Percentiles rank a stretch among this genome's conserved stretches.
These are phyloP conservation scores for Diarsia rubi DNA, from an alignment of 2,888 invertebrate genomes.

Conservation along the genomic window DNA sequence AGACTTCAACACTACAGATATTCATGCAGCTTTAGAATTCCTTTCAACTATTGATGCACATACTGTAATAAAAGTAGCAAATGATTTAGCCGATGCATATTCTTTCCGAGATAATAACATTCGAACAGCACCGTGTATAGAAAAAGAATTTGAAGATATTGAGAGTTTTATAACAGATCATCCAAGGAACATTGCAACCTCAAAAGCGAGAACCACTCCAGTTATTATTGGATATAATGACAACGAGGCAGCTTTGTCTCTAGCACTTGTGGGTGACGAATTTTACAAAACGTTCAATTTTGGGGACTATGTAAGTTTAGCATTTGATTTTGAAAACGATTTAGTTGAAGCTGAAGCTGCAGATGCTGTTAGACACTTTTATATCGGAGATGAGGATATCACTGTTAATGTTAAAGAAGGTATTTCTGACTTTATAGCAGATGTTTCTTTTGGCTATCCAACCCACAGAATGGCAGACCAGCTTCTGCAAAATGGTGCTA, in stretches of 20 bases:
- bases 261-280: neutral
- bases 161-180: constrained; percentile 49
- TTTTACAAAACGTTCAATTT: constrained; percentile 17
- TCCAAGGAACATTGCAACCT: constrained; percentile 26
- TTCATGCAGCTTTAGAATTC: constrained; percentile 39
- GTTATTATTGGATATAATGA: constrained; percentile 50
- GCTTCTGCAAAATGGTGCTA: constrained; percentile 31
- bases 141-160: constrained; percentile 40
- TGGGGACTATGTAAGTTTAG: neutral
- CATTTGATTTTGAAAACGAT: constrained; percentile 34
- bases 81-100: constrained; percentile 9
- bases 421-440: constrained; percentile 33
- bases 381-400: constrained; percentile 47
- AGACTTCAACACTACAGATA: constrained; percentile 39
- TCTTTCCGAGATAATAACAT: neutral
- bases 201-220: constrained; percentile 29
- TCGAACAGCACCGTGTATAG: constrained; percentile 32
- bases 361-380: constrained; percentile 37
- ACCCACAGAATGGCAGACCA: constrained; percentile 30
- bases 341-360: constrained; percentile 26
- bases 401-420: constrained; percentile 10
- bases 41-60: constrained; percentile 37
- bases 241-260: constrained; percentile 26
- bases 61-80: constrained; percentile 16
- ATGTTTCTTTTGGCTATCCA: constrained; percentile 40